Evolutionary conservation across 2,113 vertebrate species (phyloP).

Genomic region (Lipotes vexillifer): DNA sequence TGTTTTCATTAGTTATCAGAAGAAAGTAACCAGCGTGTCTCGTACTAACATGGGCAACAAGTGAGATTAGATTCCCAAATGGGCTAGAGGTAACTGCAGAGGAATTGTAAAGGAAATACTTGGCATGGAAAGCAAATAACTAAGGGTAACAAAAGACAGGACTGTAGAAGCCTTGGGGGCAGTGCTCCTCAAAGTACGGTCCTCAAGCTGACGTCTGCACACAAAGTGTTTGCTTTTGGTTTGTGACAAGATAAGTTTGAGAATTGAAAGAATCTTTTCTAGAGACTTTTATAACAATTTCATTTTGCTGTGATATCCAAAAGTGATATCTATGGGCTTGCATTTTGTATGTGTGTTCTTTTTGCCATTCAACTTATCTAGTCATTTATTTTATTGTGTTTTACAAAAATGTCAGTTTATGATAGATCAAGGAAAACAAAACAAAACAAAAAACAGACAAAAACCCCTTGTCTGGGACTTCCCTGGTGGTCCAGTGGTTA

Average conservation of each 20-base stretch:
- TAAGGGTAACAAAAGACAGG: background rate
- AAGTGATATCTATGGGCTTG: background rate
- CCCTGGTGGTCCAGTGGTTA: too few species aligned
- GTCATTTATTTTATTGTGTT: background rate
- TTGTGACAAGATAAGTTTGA: background rate
- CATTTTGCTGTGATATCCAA: background rate
- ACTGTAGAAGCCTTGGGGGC: fast-evolving
- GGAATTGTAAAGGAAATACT: background rate
- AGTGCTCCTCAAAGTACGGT: background rate
- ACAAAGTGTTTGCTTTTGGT: background rate
- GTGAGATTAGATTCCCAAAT: background rate
- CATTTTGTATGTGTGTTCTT: background rate
- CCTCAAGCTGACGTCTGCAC: background rate
- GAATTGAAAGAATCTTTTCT: background rate
- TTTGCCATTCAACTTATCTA: background rate
- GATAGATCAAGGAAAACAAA: background rate
- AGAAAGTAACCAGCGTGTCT: background rate
- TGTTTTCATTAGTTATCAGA: background rate
- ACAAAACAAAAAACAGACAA: background rate
- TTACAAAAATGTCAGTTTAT: background rate
- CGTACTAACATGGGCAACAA: background rate
- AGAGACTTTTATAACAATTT: background rate
- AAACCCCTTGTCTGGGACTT: background rate
- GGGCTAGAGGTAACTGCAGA: background rate
- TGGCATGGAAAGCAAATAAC: background rate